Percentiles rank a stretch among this genome's conserved stretches.
Evolutionary conservation across 2,888 invertebrate species (phyloP).

Genomic region (Agrotis puta): DNA sequence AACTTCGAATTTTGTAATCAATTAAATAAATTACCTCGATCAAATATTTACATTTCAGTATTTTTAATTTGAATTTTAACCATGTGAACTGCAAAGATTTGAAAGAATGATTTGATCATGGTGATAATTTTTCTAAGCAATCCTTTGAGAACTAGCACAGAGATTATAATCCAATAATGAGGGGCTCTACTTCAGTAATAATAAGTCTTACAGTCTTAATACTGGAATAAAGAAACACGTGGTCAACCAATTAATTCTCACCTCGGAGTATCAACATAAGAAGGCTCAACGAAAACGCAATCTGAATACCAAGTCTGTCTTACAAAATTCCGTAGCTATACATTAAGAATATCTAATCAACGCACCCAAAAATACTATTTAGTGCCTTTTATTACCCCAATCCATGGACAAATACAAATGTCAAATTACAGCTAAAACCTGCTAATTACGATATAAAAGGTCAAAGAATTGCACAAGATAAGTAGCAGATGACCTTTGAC

Average conservation of each 20-base stretch:
- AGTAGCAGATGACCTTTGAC: conserved; percentile 40
- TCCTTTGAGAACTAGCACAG: conserved; percentile 10
- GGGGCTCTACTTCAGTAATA: neutral
- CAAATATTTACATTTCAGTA: neutral
- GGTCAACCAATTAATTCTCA: neutral
- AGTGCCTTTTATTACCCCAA: conserved; percentile 2
- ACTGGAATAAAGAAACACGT: neutral
- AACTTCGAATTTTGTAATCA: neutral
- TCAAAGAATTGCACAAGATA: conserved; percentile 43
- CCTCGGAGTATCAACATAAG: neutral
- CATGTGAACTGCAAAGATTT: conserved; percentile 4
- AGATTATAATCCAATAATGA: conserved; percentile 2
- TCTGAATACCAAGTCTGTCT: conserved; percentile 34
- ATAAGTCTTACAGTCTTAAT: too few relatives aligned
- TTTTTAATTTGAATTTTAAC: neutral
- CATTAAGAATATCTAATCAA: conserved; percentile 29
- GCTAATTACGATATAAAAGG: conserved; percentile 41
- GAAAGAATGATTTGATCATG: neutral
- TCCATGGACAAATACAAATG: conserved; percentile 8
- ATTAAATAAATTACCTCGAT: neutral
- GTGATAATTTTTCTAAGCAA: neutral
- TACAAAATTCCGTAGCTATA: conserved; percentile 35
- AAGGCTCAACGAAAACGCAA: conserved; percentile 15
- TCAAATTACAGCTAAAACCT: conserved; percentile 17
- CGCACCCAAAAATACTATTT: conserved; percentile 20